Base-by-base conservation (phyloP, 2,113 vertebrate genomes). In the Sciurus niger region DNA sequence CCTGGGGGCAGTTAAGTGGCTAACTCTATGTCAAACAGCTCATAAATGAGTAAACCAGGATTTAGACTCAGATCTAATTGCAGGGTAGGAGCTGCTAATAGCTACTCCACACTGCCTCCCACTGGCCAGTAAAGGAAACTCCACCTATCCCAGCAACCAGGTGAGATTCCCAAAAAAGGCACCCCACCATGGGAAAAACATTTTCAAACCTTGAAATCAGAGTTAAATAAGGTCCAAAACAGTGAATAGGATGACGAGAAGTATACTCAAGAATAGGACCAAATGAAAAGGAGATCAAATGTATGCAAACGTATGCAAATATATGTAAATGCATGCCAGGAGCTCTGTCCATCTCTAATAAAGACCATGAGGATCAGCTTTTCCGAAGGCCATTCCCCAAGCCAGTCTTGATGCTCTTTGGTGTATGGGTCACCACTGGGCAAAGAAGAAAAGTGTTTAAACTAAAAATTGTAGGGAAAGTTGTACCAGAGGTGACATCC, bases 291-390 rank as follows among this genome's bases (percentile, higher is more conserved):
- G 34, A 90, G 28, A 83, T 5, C 10, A 22, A 65, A 67, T 58
- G 55, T 0, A 8, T 14, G 78, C 6, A 92, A 92, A 97, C 86
- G 2, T 83, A 93, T 82, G 85, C 73, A 90, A n/a, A 96, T 51
- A 2, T n/a, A 83, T 22, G 40, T 58, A 96, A 77, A 88, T 77
- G 2, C 12, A 55, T 87, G 40, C 30, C 77, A 46, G 24, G 51
- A 30, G 8, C 55, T 77, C 77, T 78, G 13, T 58, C 8, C 2
- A n/a, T 72, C 90, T 86, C 13, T 60, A 34, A 76, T 73, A 94
- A 89, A 28, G 67, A n/a, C 68, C 24, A 43, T 25, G 76, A 3
- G 20, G 11, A 4, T n/a, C 32, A 93, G 48, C 32, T 89, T 87
- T 67, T 95, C 78, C 46, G 48, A 82, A 96, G 73, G 6, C n/a